Evolutionary conservation across 2,797 vertebrate genomes (phyloP).

Genomic region (Sebastes umbrosus): DNA sequence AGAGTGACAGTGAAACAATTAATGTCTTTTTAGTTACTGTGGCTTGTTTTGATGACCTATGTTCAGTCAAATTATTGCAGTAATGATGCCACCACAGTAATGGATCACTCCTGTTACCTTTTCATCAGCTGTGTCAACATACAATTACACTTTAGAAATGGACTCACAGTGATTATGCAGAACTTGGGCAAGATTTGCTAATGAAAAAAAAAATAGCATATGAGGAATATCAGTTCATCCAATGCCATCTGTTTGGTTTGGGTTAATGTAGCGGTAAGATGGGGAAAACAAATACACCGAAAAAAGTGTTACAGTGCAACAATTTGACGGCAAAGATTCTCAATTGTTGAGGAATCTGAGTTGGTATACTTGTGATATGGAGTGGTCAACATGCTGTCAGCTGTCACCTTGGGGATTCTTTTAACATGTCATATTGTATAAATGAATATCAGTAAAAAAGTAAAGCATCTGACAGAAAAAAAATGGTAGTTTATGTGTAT

Average conservation of each 20-base stretch:
- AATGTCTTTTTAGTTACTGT: constrained; percentile 57
- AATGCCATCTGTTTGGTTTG: background rate
- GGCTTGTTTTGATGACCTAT: constrained; percentile 73
- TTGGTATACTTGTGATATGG: background rate
- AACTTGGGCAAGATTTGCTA: constrained; percentile 16
- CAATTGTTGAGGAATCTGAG: background rate
- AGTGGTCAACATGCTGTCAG: background rate
- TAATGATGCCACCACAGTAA: constrained; percentile 75
- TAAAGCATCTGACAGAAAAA: background rate
- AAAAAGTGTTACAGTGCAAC: background rate
- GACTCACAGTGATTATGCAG: constrained; percentile 22
- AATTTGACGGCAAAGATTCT: background rate
- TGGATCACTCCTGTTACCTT: constrained; percentile 68
- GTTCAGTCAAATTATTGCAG: constrained; percentile 72
- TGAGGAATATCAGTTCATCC: background rate
- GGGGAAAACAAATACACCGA: background rate
- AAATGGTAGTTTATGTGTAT: background rate
- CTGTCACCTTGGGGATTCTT: background rate
- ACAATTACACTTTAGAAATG: constrained; percentile 50
- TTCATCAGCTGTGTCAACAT: constrained; percentile 61
- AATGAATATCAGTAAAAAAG: background rate
- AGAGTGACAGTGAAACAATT: constrained; percentile 59
- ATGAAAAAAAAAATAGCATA: background rate
- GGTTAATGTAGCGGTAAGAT: background rate
- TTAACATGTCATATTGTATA: background rate